Base-by-base conservation (phyloP, 2,113 vertebrate genomes). In the Hydrolagus affinis region DNA sequence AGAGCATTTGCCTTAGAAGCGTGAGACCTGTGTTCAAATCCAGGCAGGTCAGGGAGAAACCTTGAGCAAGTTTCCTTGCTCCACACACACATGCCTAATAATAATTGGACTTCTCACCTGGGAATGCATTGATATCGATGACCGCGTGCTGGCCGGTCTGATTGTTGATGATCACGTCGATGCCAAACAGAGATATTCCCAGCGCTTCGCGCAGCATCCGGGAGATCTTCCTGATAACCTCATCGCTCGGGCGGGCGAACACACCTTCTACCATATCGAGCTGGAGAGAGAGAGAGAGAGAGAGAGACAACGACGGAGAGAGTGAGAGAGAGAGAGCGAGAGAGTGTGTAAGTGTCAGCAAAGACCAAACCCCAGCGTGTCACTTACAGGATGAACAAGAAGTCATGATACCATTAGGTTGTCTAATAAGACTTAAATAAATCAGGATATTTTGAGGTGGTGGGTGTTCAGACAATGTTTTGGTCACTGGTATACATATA, bases 101-200 rank as follows among this genome's bases (percentile, higher is more conserved):
- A n/a, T n/a, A n/a, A n/a, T n/a, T n/a, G n/a, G n/a, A n/a, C 17
- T 6, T 28, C 90, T 92, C 89, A 99, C 98, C 98, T 88, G 98
- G 98, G 91, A 99, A 99, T 91, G 98, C 98, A 68, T 99, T 99
- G 91, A 99, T 94, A 90, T 99, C 98, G 6, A 99, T 99, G 89
- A 99, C 95, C 0, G 97, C 96, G 0, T 99, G 97, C 88, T 98
- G 97, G 62, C 97, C 98, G 0, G 96, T 98, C 91, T 96, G 96
- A 91, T 99, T 98, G 91, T 99, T 98, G 88, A 99, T 99, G 90
- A 99, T 99, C 87, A 99, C 92, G 70, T 99, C 98, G 3, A 99
- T 98, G 69, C 98, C 97, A 32, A 99, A 99, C 57, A 99, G 94
- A 0, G 98, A 98, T 89, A 98, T 95, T 7, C 95, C 95, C 86